Conservation (phyloP, 2,797 vertebrate genomes). For the Falco cherrug region DNA sequence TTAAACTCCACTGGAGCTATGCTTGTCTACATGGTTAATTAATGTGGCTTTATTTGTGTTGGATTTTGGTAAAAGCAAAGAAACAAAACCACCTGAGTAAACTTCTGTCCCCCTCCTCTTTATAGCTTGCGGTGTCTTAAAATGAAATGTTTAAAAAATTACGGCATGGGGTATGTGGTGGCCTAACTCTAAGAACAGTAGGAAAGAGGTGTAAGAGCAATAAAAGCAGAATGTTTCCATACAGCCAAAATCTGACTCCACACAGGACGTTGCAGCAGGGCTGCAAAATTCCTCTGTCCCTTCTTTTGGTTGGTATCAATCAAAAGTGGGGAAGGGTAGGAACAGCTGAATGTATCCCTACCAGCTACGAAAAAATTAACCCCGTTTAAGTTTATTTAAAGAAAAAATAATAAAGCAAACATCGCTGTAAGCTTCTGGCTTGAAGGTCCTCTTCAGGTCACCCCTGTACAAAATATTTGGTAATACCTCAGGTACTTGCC, state of each 20-base stretch:
- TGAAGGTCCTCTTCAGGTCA: background rate
- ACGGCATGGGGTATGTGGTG: background rate
- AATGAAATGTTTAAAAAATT: background rate
- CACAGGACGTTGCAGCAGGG: background rate
- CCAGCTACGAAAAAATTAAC: background rate
- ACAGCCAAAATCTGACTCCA: background rate
- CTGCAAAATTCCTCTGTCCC: background rate
- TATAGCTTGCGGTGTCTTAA: background rate
- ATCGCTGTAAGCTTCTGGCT: background rate
- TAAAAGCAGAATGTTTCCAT: background rate
- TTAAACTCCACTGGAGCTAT: background rate
- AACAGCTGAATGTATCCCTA: background rate
- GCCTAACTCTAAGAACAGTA: background rate
- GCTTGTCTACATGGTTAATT: background rate
- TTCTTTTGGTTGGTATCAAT: background rate
- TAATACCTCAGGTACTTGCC: background rate
- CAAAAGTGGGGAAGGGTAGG: background rate
- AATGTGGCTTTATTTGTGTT: background rate
- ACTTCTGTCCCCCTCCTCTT: background rate
- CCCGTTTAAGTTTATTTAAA: background rate
- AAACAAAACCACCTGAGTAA: background rate
- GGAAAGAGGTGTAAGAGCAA: background rate
- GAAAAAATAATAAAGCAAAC: background rate
- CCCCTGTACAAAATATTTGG: background rate
- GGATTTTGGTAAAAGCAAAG: background rate